Conservation (phyloP, 2,113 vertebrate genomes). For the Actenoides lindsayi region DNA sequence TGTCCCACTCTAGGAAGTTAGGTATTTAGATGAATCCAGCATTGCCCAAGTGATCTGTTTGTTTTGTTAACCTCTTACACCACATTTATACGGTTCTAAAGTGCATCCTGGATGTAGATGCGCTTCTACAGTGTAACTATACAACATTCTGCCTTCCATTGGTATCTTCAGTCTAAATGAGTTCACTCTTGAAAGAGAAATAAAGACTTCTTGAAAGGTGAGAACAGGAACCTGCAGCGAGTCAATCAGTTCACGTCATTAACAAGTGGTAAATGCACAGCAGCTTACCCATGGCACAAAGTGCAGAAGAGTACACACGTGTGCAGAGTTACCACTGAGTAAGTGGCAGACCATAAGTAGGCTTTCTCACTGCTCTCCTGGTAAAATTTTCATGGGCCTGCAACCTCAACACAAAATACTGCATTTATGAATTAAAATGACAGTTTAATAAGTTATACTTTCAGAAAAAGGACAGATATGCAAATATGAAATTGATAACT, state of each 20-base stretch:
- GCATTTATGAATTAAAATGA: background rate
- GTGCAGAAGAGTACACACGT: background rate
- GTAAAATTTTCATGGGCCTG: background rate
- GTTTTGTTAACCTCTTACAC: background rate
- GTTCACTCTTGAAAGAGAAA: background rate
- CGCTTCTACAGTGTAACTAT: background rate
- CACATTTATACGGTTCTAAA: background rate
- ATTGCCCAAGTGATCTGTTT: background rate
- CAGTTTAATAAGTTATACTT: background rate
- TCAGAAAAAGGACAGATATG: constrained; percentile 71
- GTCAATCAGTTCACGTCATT: background rate
- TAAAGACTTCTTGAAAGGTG: background rate
- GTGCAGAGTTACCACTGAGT: background rate
- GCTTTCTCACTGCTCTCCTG: background rate
- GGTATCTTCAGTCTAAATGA: background rate
- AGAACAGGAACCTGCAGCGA: background rate
- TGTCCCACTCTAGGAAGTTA: background rate
- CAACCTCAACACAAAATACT: background rate
- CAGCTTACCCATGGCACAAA: background rate
- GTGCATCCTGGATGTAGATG: background rate
- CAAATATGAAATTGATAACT: constrained; percentile 76
- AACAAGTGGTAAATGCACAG: background rate
- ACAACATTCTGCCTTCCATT: background rate
- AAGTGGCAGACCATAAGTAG: background rate
- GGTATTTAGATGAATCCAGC: background rate